Evolutionary conservation across 2,888 invertebrate genomes (phyloP).

Genomic region (Molorchus minor): DNA sequence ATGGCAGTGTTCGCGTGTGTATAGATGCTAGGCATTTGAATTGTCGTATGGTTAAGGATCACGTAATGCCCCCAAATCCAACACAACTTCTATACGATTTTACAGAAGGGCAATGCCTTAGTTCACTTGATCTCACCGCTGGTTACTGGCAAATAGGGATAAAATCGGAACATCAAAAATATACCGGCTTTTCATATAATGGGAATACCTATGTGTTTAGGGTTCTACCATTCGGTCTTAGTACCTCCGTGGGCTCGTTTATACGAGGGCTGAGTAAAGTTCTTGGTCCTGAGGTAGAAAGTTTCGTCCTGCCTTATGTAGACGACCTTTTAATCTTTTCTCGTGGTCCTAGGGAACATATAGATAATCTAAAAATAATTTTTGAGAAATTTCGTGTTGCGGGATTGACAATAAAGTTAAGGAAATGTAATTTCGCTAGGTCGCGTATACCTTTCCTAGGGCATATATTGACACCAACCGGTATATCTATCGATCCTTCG

Average conservation of each 20-base stretch:
- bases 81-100: not conserved
- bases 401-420: not conserved
- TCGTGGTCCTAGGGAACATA: not conserved
- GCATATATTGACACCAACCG: not conserved
- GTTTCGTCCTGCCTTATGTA: not conserved
- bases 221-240: constrained; percentile 4
- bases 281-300: constrained; percentile 3
- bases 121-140: constrained; percentile 4
- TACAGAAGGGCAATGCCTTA: not conserved
- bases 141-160: constrained; percentile 15
- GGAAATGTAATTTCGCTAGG: not conserved
- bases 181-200: constrained; percentile 4
- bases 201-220: not conserved
- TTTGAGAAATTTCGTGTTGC: not conserved
- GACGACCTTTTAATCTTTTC: not conserved
- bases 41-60: constrained; percentile 6
- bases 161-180: not conserved
- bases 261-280: not conserved
- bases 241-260: constrained; percentile 1
- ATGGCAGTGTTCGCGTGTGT: too few relatives aligned
- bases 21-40: constrained; percentile 3
- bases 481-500: not conserved
- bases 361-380: not conserved
- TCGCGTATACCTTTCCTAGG: not conserved
- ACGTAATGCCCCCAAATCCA: constrained; percentile 3